These are phyloP conservation scores for Sweltsa coloradensis DNA, from an alignment of 1,140 invertebrate genomes.

Conservation along the genomic window DNA sequence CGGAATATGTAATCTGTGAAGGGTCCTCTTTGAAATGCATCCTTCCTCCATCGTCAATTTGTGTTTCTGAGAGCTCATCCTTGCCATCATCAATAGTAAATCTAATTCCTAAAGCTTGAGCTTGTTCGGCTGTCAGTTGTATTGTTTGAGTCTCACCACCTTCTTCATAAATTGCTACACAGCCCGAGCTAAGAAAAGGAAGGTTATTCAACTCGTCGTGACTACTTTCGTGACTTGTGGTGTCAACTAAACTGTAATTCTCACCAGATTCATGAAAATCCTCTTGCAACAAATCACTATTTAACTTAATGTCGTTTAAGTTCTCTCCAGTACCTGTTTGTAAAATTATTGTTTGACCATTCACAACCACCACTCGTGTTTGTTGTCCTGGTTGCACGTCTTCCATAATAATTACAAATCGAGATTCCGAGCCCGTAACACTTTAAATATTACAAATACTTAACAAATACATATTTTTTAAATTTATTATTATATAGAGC, in stretches of 20 bases:
- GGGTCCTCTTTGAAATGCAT: constrained; percentile 3
- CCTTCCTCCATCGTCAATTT: constrained; percentile 8
- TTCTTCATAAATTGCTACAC: constrained; percentile 17
- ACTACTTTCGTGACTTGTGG: neutral
- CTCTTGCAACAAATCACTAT: constrained; percentile 30
- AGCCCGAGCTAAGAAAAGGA: constrained; percentile 13
- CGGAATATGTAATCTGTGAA: constrained; percentile 1
- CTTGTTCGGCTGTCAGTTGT: constrained; percentile 15
- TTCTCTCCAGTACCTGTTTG: constrained; percentile 13
- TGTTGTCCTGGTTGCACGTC: constrained; percentile 14
- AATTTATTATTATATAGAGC: no score
- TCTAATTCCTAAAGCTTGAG: constrained; percentile 14
- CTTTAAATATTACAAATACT: no score
- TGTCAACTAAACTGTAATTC: constrained; percentile 13
- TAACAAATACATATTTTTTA: no score
- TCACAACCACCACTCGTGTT: constrained; percentile 14
- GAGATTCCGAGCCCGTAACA: no score
- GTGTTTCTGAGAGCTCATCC: neutral
- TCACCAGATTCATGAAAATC: constrained; percentile 25
- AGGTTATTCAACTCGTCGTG: constrained; percentile 15
- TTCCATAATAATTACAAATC: no score
- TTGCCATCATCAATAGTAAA: constrained; percentile 6
- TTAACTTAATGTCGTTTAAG: constrained; percentile 16
- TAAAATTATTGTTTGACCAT: constrained; percentile 15
- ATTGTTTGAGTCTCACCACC: constrained; percentile 16